Conservation (phyloP, 2,113 vertebrate species). For the Sigmodon hispidus region DNA sequence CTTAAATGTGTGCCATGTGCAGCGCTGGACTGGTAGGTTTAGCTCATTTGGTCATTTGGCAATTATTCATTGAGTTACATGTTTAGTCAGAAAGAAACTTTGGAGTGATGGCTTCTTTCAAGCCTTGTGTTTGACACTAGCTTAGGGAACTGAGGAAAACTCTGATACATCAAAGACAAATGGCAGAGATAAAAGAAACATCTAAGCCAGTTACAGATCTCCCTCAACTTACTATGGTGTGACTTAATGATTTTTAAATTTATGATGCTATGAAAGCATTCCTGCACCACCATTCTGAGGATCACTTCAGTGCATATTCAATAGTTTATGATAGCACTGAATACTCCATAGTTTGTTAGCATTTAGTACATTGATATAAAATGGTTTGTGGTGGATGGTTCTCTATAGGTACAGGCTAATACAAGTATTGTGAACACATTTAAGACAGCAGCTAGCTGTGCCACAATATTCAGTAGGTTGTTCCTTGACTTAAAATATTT, state of each 20-base stretch:
- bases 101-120: neutral
- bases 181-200: neutral
- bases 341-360: neutral
- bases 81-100: conserved; percentile 10
- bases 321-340: neutral
- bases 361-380: neutral
- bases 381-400: neutral
- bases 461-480: neutral
- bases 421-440: neutral
- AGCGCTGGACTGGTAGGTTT: neutral
- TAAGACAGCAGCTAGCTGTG: neutral
- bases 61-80: neutral
- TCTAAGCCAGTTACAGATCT: neutral
- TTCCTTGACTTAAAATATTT: neutral
- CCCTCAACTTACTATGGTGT: neutral
- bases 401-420: neutral
- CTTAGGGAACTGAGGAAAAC: neutral
- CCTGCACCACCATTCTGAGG: too few species aligned
- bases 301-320: neutral
- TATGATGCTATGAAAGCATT: neutral
- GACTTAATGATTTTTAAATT: neutral
- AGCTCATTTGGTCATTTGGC: neutral
- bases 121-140: neutral
- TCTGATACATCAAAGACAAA: neutral
- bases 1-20: neutral